These are phyloP conservation scores for Drosophila equinoxialis DNA, from an alignment of 1,140 invertebrate species.

Conservation along the genomic window DNA sequence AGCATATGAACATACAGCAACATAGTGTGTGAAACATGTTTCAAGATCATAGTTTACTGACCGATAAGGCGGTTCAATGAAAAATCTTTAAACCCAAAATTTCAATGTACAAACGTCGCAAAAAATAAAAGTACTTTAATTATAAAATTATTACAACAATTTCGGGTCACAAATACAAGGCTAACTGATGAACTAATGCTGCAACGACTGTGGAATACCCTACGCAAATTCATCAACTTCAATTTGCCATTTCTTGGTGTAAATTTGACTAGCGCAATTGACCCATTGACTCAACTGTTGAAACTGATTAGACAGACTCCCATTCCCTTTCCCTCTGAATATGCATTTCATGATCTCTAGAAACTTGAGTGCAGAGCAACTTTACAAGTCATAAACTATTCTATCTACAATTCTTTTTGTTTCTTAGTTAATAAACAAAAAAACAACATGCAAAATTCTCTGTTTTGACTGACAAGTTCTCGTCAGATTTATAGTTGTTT, in stretches of 20 bases:
- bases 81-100: neutral
- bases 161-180: constrained; percentile 9
- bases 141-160: neutral
- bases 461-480: constrained; percentile 1
- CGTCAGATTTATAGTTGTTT: neutral
- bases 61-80: constrained; percentile 51
- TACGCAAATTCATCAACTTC: neutral
- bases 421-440: neutral
- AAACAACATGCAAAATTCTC: neutral
- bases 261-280: no score
- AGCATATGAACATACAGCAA: no score
- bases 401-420: neutral
- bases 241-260: no score
- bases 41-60: constrained; percentile 77
- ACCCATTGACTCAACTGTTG: neutral
- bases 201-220: neutral
- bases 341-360: neutral
- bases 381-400: neutral
- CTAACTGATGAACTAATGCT: neutral
- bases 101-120: constrained; percentile 4
- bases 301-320: neutral
- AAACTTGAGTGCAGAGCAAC: neutral
- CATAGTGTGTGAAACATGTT: constrained; percentile 20
- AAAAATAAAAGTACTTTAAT: constrained; percentile 8
- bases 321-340: neutral